Evolutionary conservation across 2,113 vertebrate species (phyloP).

Genomic region (Coptodon bakossiorum): DNA sequence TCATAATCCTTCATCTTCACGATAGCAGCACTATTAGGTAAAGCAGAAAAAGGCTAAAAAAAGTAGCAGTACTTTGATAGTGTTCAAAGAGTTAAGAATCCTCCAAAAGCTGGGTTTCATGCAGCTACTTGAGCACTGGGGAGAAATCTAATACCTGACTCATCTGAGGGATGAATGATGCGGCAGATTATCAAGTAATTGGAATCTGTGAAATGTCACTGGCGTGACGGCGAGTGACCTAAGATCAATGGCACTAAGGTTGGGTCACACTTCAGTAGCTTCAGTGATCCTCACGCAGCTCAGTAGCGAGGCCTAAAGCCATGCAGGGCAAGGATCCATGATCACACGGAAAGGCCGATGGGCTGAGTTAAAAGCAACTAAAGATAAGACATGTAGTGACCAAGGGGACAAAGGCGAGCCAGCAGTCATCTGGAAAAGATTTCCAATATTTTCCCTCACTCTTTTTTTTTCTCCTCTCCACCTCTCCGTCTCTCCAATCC

Average conservation of each 20-base stretch:
- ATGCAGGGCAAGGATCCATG: background rate
- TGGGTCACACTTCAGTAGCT: slow-evolving; percentile 19
- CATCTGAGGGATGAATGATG: background rate
- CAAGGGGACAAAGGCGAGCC: background rate
- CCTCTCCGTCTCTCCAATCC: background rate
- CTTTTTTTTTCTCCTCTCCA: background rate
- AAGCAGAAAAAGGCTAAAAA: background rate
- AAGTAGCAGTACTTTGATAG: background rate
- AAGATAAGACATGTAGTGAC: slow-evolving; percentile 5
- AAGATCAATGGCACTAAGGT: slow-evolving; percentile 17
- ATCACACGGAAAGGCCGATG: background rate
- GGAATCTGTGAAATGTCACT: slow-evolving; percentile 37
- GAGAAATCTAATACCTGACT: background rate
- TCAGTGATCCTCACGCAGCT: background rate
- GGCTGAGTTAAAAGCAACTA: slow-evolving; percentile 25
- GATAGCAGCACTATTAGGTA: background rate
- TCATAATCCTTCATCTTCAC: slow-evolving; percentile 20
- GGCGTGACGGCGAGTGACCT: background rate
- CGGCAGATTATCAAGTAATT: slow-evolving; percentile 35
- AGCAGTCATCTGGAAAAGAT: background rate
- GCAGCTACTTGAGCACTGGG: background rate
- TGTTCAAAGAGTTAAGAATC: background rate
- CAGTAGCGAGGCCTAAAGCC: background rate
- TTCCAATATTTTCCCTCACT: background rate
- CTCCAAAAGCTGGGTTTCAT: background rate